phyloP scores from a whole-genome alignment of 2,797 vertebrate species.

The Gallinago solitaria region DNA sequence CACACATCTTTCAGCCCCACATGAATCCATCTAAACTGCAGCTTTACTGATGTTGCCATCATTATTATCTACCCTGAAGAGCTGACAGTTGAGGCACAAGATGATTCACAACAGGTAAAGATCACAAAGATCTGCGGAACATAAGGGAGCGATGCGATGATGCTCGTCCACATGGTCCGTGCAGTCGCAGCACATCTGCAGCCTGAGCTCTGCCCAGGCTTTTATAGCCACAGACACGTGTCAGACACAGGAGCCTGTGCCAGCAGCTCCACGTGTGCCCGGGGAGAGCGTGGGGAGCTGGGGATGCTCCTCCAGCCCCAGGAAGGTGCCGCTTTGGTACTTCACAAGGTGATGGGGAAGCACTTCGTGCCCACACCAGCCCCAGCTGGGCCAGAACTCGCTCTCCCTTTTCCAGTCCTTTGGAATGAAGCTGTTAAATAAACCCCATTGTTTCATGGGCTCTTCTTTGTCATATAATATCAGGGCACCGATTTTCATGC shows the following conservation, averaged over 20 bases:
- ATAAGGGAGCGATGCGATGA: not conserved
- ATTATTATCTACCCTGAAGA: not conserved
- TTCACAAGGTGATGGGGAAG: accelerated
- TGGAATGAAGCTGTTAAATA: not conserved
- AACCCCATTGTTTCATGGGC: not conserved
- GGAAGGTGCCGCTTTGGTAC: accelerated
- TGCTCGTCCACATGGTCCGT: not conserved
- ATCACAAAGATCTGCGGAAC: not conserved
- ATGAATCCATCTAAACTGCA: not conserved
- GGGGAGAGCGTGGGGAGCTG: not conserved
- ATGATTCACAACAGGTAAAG: not conserved
- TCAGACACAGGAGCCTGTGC: not conserved
- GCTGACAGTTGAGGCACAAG: not conserved
- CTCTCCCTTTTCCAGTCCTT: not conserved
- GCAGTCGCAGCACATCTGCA: not conserved
- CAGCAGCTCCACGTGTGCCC: accelerated
- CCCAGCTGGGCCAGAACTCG: not conserved
- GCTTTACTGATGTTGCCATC: not conserved
- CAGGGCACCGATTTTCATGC: not conserved
- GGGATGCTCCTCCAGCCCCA: not conserved
- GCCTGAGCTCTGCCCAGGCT: not conserved
- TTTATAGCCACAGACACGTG: not conserved
- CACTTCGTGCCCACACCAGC: not conserved
- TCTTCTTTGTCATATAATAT: not conserved
- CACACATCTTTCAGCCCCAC: not conserved